These are phyloP conservation scores for Dinoponera quadriceps DNA, from an alignment of 1,140 invertebrate genomes.

Conservation along the genomic window DNA sequence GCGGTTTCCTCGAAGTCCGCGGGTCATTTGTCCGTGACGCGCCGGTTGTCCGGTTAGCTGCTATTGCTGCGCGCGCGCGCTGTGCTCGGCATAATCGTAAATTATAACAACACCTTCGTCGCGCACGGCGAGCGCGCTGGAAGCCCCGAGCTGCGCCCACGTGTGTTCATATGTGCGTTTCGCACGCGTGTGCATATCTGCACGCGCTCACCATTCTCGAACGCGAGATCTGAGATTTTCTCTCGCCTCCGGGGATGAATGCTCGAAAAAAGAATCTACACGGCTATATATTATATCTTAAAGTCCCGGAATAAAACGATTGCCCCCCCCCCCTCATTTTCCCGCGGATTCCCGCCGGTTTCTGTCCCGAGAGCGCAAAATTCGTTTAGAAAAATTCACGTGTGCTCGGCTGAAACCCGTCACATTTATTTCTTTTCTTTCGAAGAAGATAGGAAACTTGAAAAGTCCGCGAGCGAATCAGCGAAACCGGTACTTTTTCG, in stretches of 20 bases:
- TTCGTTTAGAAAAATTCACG: too few relatives aligned
- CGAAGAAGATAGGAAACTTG: too few relatives aligned
- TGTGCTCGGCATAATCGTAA: conserved; percentile 74
- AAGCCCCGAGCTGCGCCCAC: conserved; percentile 72
- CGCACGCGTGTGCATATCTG: neutral
- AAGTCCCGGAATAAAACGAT: too few relatives aligned
- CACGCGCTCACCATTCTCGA: neutral
- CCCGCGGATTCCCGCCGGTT: too few relatives aligned
- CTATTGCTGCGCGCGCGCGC: conserved; percentile 44
- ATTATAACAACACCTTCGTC: conserved; percentile 82
- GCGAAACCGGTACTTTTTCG: too few relatives aligned
- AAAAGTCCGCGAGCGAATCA: too few relatives aligned
- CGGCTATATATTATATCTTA: neutral
- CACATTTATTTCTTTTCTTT: too few relatives aligned
- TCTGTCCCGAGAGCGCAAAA: too few relatives aligned
- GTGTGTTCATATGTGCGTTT: conserved; percentile 31
- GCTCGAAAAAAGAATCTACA: neutral
- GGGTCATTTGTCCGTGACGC: conserved; percentile 59
- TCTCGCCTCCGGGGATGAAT: too few relatives aligned
- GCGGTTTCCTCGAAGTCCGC: conserved; percentile 21
- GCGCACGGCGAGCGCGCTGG: conserved; percentile 62
- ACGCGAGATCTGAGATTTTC: neutral
- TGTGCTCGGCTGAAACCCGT: too few relatives aligned
- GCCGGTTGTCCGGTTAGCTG: conserved; percentile 51
- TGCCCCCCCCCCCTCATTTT: too few relatives aligned